A percentile compares a stretch with the other conserved stretches of the same genome.
phyloP scores from a whole-genome alignment of 2,113 vertebrate species.

The Aegotheles bennettii region DNA sequence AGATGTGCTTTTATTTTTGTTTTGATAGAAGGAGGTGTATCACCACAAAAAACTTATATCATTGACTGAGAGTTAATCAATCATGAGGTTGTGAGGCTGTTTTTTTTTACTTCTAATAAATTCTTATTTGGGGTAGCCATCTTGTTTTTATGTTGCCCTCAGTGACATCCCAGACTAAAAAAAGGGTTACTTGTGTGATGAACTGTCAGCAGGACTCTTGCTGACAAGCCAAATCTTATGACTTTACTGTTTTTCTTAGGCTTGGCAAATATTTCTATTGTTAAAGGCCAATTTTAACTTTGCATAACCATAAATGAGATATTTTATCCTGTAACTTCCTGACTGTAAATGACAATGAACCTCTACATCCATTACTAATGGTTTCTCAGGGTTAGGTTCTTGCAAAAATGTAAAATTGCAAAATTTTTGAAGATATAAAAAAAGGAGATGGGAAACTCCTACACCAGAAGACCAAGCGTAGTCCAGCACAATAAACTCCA shows the following conservation, averaged over 20 bases:
- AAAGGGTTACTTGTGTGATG: not conserved
- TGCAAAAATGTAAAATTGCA: not conserved
- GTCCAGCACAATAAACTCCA: not conserved
- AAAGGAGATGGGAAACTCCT: not conserved
- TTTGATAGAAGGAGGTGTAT: not conserved
- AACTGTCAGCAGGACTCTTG: not conserved
- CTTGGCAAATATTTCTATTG: not conserved
- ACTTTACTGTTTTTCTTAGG: not conserved
- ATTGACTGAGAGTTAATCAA: not conserved
- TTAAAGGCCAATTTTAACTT: not conserved
- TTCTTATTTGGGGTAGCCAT: not conserved
- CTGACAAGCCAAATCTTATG: not conserved
- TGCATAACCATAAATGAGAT: not conserved
- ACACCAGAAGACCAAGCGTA: not conserved
- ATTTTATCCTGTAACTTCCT: not conserved
- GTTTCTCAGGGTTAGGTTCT: not conserved
- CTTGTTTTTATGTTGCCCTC: not conserved
- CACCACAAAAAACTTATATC: not conserved
- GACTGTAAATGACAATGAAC: not conserved
- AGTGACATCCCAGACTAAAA: not conserved
- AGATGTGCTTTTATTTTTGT: not conserved
- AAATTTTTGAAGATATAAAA: not conserved
- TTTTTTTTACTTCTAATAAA: not conserved
- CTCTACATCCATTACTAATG: not conserved
- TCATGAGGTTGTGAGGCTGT: not conserved